Evolutionary conservation across 2,797 vertebrate species (phyloP).

Genomic region (Euphonia xanthogaster): DNA sequence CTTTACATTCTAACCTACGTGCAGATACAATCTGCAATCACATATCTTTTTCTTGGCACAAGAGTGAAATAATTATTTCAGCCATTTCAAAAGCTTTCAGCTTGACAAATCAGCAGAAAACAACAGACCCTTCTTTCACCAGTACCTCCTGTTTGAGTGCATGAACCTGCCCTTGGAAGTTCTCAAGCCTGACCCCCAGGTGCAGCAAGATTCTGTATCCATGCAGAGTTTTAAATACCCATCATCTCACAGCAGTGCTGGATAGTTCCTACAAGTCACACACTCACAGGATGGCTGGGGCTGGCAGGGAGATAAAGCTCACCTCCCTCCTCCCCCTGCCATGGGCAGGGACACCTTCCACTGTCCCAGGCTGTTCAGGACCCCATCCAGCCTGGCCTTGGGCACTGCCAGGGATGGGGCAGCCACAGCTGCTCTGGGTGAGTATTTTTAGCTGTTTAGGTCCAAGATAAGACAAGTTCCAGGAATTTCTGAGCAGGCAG

Average conservation of each 20-base stretch:
- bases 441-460: no score
- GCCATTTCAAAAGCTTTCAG: not conserved
- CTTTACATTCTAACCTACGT: not conserved
- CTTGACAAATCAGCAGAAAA: not conserved
- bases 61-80: not conserved
- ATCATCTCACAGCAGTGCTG: not conserved
- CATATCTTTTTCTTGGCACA: not conserved
- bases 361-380: rapidly evolving
- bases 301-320: not conserved
- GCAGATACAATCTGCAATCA: not conserved
- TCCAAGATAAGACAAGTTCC: not conserved
- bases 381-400: not conserved
- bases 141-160: not conserved
- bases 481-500: not conserved
- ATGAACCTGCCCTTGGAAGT: rapidly evolving
- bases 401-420: not conserved
- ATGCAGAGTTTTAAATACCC: not conserved
- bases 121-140: not conserved
- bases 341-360: not conserved
- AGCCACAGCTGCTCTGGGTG: not conserved
- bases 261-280: not conserved
- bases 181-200: not conserved
- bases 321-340: not conserved
- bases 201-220: not conserved
- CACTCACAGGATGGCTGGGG: not conserved